Conservation (phyloP, 1,140 invertebrate genomes). For the Tenebrio molitor region DNA sequence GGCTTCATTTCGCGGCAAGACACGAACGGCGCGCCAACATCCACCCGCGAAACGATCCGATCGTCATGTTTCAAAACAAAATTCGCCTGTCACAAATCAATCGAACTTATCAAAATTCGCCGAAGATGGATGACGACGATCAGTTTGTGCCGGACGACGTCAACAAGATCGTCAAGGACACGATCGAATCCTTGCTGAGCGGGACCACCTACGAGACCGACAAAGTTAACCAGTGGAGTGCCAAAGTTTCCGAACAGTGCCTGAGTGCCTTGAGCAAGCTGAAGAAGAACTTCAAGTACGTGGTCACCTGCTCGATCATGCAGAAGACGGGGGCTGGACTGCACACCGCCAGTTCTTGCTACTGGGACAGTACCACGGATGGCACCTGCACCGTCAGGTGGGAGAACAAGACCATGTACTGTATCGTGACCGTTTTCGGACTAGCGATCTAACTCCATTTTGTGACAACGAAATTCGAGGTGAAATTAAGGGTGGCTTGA, state of each 20-base stretch:
- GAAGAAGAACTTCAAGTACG: conserved; percentile 93
- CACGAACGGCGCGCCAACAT: not conserved
- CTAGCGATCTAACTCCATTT: conserved; percentile 64
- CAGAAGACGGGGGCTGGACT: conserved; percentile 98
- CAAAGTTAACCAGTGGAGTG: conserved; percentile 98
- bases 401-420: conserved; percentile 99
- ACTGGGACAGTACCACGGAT: conserved; percentile 97
- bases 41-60: conserved; percentile 10
- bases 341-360: conserved; percentile 98
- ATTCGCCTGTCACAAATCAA: conserved; percentile 15
- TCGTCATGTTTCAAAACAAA: conserved; percentile 35
- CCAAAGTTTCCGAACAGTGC: conserved; percentile 93
- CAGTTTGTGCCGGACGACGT: conserved; percentile 78
- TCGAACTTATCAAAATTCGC: conserved; percentile 49
- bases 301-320: conserved; percentile 96
- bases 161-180: conserved; percentile 97
- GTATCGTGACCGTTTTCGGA: conserved; percentile 77
- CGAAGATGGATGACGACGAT: conserved; percentile 62
- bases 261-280: conserved; percentile 92
- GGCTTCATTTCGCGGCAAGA: conserved; percentile 8
- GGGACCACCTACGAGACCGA: conserved; percentile 95
- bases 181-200: conserved; percentile 94
- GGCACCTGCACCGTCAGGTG: conserved; percentile 97
- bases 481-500: too few relatives aligned
- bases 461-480: not conserved